A percentile compares a stretch with the other conserved stretches of the same genome.
phyloP scores from a whole-genome alignment of 2,113 vertebrate species.

The Ranitomeya variabilis region DNA sequence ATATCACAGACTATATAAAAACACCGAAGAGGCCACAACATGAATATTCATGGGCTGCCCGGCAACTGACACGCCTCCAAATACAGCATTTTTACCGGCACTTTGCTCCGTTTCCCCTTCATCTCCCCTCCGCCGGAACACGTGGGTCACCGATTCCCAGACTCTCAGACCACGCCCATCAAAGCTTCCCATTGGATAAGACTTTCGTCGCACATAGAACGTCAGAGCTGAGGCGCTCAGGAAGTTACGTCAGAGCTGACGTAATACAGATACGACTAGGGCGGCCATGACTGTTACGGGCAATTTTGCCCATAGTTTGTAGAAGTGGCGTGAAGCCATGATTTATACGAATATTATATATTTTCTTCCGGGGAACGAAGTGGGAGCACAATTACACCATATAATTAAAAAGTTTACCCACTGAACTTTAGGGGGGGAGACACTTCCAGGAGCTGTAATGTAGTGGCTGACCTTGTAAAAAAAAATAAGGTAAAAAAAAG shows the following conservation, averaged over 20 bases:
- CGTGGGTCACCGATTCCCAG: conserved; percentile 19
- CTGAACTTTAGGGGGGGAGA: no score
- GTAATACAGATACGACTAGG: not conserved
- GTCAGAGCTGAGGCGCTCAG: not conserved
- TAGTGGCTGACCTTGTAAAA: no score
- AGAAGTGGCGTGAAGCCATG: no score
- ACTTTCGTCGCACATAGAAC: not conserved
- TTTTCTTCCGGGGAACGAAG: no score
- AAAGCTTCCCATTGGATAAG: not conserved
- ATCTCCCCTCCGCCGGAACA: conserved; percentile 14
- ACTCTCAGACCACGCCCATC: not conserved
- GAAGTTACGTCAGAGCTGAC: not conserved
- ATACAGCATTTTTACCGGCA: not conserved
- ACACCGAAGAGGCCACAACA: not conserved
- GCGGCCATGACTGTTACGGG: conserved; percentile 24
- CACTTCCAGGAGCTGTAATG: no score
- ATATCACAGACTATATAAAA: not conserved
- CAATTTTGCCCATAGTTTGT: not conserved
- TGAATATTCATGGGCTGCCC: not conserved
- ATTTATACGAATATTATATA: no score
- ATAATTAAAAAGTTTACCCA: no score
- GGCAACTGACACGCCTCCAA: not conserved
- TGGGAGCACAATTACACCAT: no score
- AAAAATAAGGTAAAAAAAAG: no score
- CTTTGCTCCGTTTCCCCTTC: conserved; percentile 30